phyloP scores from a whole-genome alignment of 1,140 invertebrate species.

The Drosophila albomicans region DNA sequence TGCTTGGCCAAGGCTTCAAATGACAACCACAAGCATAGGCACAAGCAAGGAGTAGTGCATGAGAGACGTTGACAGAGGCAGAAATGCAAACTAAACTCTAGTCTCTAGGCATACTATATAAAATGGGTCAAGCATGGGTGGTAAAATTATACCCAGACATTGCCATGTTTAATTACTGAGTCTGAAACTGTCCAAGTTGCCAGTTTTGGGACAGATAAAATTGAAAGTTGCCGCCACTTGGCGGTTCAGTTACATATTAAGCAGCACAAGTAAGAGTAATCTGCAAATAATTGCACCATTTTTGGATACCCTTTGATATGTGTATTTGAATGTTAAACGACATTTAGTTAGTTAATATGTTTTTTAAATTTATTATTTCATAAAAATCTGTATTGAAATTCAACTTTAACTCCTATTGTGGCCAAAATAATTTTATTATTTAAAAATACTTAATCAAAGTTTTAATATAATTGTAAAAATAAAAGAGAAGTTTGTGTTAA shows the following conservation, averaged over 20 bases:
- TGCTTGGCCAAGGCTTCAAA: conserved; percentile 63
- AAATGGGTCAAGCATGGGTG: conserved; percentile 56
- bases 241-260: conserved; percentile 7
- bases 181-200: conserved; percentile 14
- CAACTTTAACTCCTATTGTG: no score
- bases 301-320: not conserved
- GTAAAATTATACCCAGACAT: conserved; percentile 49
- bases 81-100: conserved; percentile 39
- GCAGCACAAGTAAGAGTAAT: not conserved
- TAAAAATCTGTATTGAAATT: no score
- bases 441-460: no score
- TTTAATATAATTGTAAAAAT: no score
- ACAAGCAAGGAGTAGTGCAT: not conserved
- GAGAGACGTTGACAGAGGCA: not conserved
- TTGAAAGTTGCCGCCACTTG: conserved; percentile 38
- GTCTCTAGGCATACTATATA: conserved; percentile 29
- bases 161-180: conserved; percentile 61
- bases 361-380: no score
- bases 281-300: not conserved
- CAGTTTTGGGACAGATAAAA: conserved; percentile 36
- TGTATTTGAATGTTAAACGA: no score
- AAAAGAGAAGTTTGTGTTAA: no score
- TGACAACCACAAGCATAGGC: conserved; percentile 50
- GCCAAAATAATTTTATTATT: no score
- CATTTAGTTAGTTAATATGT: no score